A percentile compares a stretch with the other conserved stretches of the same genome.
Conservation (phyloP, 2,797 vertebrate genomes). For the Enteromius treurensis region DNA sequence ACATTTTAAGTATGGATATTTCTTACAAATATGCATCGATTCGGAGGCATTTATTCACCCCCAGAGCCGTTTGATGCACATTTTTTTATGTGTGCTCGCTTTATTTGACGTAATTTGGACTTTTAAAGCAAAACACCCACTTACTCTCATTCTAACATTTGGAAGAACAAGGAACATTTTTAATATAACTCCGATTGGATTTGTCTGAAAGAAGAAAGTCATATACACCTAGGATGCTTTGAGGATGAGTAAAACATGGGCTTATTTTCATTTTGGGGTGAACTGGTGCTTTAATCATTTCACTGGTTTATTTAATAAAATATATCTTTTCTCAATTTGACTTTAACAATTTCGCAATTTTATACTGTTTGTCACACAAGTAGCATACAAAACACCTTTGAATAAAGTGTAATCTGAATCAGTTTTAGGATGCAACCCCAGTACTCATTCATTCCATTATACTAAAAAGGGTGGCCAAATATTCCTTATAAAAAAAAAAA, state of each 20-base stretch:
- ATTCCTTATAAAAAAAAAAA: neutral
- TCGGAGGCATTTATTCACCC: no score
- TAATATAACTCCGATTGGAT: no score
- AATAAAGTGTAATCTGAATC: neutral
- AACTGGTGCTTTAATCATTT: neutral
- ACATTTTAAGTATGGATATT: no score
- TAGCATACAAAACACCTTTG: neutral
- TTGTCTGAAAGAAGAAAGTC: no score
- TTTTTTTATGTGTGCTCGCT: no score
- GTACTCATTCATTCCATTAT: neutral
- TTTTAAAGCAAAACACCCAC: no score
- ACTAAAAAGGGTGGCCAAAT: neutral
- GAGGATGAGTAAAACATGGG: no score
- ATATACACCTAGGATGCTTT: no score
- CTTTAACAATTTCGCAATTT: neutral
- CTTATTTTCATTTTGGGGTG: neutral
- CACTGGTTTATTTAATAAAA: neutral
- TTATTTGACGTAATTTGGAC: neutral
- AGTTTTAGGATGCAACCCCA: neutral
- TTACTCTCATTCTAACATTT: no score
- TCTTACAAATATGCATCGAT: no score
- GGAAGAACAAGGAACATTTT: no score
- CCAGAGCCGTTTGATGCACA: no score
- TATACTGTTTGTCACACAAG: neutral
- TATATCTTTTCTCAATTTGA: neutral